Evolutionary conservation across 2,797 vertebrate species (phyloP).

Genomic region (Allobates femoralis): DNA sequence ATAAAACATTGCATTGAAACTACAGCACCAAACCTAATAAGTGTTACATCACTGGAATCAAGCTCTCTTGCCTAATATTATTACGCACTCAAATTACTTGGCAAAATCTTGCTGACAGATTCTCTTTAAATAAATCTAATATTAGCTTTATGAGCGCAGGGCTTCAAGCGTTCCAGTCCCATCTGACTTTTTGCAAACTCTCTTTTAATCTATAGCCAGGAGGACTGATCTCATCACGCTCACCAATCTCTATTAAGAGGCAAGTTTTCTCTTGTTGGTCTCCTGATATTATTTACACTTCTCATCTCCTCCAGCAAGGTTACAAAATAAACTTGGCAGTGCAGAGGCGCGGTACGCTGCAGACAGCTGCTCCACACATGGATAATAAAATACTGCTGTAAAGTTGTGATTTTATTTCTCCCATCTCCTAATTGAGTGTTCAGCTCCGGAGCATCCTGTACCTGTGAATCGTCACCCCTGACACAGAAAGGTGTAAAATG

Average conservation of each 20-base stretch:
- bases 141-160: not conserved
- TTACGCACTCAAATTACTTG: not conserved
- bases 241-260: not conserved
- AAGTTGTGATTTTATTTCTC: not conserved
- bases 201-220: not conserved
- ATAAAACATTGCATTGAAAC: too few species aligned
- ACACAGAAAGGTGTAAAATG: not conserved
- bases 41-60: too few species aligned
- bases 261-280: not conserved
- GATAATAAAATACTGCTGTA: not conserved
- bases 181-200: not conserved
- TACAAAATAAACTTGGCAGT: not conserved
- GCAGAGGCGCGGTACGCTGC: not conserved
- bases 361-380: not conserved
- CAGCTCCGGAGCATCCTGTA: not conserved
- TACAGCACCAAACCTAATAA: too few species aligned
- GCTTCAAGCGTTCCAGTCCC: too few species aligned
- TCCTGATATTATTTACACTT: not conserved
- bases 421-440: not conserved
- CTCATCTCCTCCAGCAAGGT: conserved; percentile 16
- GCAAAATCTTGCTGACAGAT: too few species aligned
- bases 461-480: conserved; percentile 20
- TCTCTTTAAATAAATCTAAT: too few species aligned
- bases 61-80: too few species aligned
- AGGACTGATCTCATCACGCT: not conserved